Conservation (phyloP, 1,140 invertebrate genomes). For the Drosophila cardini region DNA sequence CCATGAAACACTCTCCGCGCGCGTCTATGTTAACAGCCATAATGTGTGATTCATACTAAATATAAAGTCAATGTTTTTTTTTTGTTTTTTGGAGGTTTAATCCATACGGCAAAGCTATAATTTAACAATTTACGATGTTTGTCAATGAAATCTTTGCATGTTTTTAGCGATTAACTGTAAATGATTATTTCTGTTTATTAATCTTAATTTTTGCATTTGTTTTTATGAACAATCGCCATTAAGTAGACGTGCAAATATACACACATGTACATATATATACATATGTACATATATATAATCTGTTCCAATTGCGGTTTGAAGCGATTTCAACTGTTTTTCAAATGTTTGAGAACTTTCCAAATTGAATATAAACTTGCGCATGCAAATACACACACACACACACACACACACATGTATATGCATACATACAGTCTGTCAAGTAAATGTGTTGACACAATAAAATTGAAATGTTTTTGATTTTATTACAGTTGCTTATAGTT, state of each 20-base stretch:
- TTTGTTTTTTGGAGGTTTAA: slow-evolving; percentile 37
- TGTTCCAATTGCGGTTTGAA: slow-evolving; percentile 20
- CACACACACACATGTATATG: neutral
- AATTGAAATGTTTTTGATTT: no score
- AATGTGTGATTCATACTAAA: slow-evolving; percentile 73
- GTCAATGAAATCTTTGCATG: slow-evolving; percentile 33
- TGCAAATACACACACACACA: neutral
- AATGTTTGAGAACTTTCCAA: slow-evolving; percentile 17
- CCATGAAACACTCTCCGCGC: slow-evolving; percentile 11
- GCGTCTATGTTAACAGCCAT: slow-evolving; percentile 20
- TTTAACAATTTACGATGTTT: slow-evolving; percentile 31
- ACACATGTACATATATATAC: no score
- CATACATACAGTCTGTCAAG: neutral
- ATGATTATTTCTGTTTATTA: slow-evolving; percentile 23
- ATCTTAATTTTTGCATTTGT: slow-evolving; percentile 22
- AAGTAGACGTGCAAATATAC: neutral
- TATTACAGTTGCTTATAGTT: no score
- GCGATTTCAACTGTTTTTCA: slow-evolving; percentile 22
- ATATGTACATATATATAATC: neutral
- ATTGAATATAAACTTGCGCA: neutral
- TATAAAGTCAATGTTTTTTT: slow-evolving; percentile 70
- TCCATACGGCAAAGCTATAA: slow-evolving; percentile 37
- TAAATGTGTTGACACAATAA: no score
- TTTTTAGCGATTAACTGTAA: slow-evolving; percentile 27
- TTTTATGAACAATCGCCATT: slow-evolving; percentile 14